A percentile compares a stretch with the other conserved stretches of the same genome.
These are phyloP conservation scores for Lichenostomus cassidix DNA, from an alignment of 2,113 vertebrate species.

Conservation along the genomic window DNA sequence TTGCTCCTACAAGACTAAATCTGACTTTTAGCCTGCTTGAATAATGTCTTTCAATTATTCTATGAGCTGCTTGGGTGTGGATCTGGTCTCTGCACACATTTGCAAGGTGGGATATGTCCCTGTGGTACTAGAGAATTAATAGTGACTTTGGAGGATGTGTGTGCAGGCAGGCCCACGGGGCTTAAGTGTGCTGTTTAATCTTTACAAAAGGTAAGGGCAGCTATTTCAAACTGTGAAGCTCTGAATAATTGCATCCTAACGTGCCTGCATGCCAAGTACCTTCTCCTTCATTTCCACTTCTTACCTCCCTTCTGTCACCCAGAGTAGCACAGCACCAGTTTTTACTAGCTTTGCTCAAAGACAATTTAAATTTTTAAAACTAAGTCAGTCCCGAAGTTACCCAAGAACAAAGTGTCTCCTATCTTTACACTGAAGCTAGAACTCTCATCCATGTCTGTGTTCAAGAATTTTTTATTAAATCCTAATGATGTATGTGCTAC, in stretches of 20 bases:
- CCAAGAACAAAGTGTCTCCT: neutral
- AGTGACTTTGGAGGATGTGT: slow-evolving; percentile 32
- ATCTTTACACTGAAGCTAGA: neutral
- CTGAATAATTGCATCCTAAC: slow-evolving; percentile 39
- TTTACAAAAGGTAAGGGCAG: slow-evolving; percentile 36
- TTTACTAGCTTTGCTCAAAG: neutral
- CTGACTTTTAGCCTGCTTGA: slow-evolving; percentile 10
- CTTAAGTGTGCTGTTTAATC: slow-evolving; percentile 43
- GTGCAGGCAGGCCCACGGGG: neutral
- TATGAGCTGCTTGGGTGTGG: neutral
- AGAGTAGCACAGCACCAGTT: neutral
- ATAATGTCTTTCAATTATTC: slow-evolving; percentile 23
- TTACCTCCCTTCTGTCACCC: neutral
- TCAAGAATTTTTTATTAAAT: neutral
- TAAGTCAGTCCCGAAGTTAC: neutral
- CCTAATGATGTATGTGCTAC: neutral
- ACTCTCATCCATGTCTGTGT: neutral
- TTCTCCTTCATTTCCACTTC: slow-evolving; percentile 22
- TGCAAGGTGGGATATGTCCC: slow-evolving; percentile 4
- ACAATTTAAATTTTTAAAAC: neutral
- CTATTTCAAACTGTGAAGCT: slow-evolving; percentile 26
- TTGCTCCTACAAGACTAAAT: slow-evolving; percentile 1
- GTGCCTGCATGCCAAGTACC: neutral
- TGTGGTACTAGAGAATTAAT: slow-evolving; percentile 7
- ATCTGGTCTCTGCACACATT: neutral